A percentile compares a stretch with the other conserved stretches of the same genome.
Conservation (phyloP, 2,797 vertebrate genomes). For the Rhinella marina region DNA sequence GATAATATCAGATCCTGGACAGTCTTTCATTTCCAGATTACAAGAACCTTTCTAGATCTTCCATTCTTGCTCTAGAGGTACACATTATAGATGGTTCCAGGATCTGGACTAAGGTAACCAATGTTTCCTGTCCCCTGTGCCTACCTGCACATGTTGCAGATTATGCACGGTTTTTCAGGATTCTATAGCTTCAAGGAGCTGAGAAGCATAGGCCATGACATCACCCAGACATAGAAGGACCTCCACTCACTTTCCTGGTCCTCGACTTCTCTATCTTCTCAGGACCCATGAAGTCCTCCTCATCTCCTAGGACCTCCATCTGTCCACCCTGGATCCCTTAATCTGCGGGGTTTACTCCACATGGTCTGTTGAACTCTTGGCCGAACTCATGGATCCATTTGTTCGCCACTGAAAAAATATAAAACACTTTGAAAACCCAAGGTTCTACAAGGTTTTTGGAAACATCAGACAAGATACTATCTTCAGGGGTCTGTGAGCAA, state of each 20-base stretch:
- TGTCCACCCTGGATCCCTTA: conserved; percentile 68
- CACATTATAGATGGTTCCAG: background rate
- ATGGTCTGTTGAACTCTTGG: conserved; percentile 89
- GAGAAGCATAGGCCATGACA: background rate
- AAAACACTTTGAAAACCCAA: background rate
- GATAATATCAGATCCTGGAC: background rate
- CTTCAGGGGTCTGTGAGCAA: background rate
- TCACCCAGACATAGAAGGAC: background rate
- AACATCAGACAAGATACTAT: background rate
- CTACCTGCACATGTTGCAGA: background rate
- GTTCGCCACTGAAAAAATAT: conserved; percentile 85
- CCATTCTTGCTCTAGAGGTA: background rate
- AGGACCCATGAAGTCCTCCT: background rate
- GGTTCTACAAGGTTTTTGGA: background rate
- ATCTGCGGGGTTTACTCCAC: conserved; percentile 78
- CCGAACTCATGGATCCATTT: conserved; percentile 95
- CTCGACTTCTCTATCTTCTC: background rate
- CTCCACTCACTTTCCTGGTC: background rate
- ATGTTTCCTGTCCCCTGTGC: too few species aligned
- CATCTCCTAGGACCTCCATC: background rate
- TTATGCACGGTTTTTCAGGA: too few species aligned
- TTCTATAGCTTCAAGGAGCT: background rate
- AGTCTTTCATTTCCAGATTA: background rate
- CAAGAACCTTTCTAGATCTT: background rate
- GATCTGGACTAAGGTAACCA: background rate